Evolutionary conservation across 2,888 invertebrate species (phyloP).

Genomic region (Phasia obesa): DNA sequence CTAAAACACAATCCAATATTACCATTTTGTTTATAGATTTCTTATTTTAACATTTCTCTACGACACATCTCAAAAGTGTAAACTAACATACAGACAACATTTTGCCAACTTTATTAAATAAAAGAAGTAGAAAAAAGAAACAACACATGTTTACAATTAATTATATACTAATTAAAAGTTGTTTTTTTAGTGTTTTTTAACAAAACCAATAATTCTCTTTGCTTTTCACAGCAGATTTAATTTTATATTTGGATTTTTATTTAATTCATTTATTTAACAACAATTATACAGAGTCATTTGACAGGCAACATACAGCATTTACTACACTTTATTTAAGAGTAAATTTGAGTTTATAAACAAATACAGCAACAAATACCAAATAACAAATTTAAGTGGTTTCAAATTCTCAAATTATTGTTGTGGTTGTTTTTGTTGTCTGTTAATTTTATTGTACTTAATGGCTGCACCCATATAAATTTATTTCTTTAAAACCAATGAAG

Average conservation of each 20-base stretch:
- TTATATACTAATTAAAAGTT: constrained; percentile 68
- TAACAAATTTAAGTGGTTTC: constrained; percentile 20
- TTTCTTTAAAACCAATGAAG: constrained; percentile 18
- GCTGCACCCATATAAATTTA: constrained; percentile 64
- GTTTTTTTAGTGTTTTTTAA: constrained; percentile 4
- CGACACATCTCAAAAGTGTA: not conserved
- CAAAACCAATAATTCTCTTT: constrained; percentile 13
- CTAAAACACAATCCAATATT: not conserved
- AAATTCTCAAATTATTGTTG: constrained; percentile 51
- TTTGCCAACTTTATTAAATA: constrained; percentile 33
- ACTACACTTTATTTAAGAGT: constrained; percentile 53
- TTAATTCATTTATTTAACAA: constrained; percentile 42
- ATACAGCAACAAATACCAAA: constrained; percentile 8
- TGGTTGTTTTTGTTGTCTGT: constrained; percentile 13
- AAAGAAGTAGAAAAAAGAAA: not conserved
- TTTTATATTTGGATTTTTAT: constrained; percentile 18
- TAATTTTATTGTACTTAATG: constrained; percentile 46
- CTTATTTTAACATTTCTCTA: not conserved
- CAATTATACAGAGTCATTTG: constrained; percentile 30
- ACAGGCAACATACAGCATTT: constrained; percentile 48
- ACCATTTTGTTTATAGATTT: not conserved
- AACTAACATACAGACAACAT: constrained; percentile 1
- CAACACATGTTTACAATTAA: constrained; percentile 66
- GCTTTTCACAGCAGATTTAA: constrained; percentile 1
- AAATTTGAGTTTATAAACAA: constrained; percentile 28